Evolutionary conservation across 1,140 invertebrate genomes (phyloP).

Genomic region (Papilio helenus): DNA sequence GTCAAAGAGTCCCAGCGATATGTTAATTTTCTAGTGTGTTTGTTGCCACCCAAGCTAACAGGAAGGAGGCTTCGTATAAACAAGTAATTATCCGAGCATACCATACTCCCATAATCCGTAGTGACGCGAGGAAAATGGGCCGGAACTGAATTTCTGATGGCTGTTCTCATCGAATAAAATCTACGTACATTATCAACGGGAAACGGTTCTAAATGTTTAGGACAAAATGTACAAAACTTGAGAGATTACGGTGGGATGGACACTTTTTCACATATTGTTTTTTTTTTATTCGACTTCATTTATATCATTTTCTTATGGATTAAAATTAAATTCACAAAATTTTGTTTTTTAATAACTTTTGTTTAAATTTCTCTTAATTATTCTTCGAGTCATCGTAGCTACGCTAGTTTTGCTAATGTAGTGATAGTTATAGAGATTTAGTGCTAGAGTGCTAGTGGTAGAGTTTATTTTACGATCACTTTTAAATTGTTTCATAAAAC

Average conservation of each 20-base stretch:
- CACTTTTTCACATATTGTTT: no score
- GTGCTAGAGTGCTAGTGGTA: not conserved
- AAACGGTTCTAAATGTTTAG: not conserved
- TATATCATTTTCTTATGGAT: no score
- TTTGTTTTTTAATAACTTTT: no score
- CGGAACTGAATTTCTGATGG: not conserved
- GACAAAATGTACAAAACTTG: not conserved
- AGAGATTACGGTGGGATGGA: no score
- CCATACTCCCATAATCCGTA: not conserved
- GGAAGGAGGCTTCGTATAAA: constrained; percentile 2
- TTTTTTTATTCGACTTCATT: no score
- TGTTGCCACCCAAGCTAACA: not conserved
- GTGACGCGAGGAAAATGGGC: constrained; percentile 31
- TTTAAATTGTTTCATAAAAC: not conserved
- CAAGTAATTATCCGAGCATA: constrained; percentile 7
- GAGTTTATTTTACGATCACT: not conserved
- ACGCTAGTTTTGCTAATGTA: not conserved
- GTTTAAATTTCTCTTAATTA: no score
- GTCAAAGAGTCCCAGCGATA: constrained; percentile 17
- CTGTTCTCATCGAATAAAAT: constrained; percentile 13
- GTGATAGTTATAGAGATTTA: not conserved
- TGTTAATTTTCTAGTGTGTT: constrained; percentile 26
- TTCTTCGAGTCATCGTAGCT: no score
- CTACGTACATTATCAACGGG: not conserved
- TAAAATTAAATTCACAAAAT: no score